Base-by-base conservation (phyloP, 2,797 vertebrate species). In the Pyrocephalus nanus region DNA sequence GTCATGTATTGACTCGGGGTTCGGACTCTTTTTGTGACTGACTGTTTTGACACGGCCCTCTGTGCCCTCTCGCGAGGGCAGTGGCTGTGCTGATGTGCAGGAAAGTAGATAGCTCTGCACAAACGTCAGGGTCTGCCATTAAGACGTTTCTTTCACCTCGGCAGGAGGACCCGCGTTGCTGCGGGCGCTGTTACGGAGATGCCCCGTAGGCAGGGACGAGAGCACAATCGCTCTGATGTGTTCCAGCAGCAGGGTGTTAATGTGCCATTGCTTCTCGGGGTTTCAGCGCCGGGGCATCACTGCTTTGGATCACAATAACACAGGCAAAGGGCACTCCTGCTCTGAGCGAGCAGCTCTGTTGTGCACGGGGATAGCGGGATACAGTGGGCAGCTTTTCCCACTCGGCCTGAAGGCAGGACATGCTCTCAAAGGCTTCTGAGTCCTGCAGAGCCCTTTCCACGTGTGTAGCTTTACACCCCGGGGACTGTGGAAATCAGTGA, bases 91-190 rank as follows among this genome's bases (percentile, higher is more conserved):
- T 95, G 96, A 92, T 82, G 58, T 61, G 80, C 64, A 96, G 94
- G 95, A 93, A 94, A 96, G 95, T 73, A n/a, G 95, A 93, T 88
- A 82, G 91, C 79, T 64, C 89, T 92, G 89, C 92, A 93, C 83
- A 92, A 92, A 82, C 50, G 73, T 92, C 96, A 93, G 82, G 71
- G 85, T 86, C 82, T 94, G 73, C 95, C 94, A 92, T 96, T 95
- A 93, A 95, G 94, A 93, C 29, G 73, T 93, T 90, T 92, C 94
- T 90, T 88, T 92, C 94, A 75, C 92, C 94, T 96, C 94, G 45
- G 94, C 92, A 84, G 85, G 87, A 85, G 92, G 22, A 91, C 51
- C 64, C 73, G 85, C 62, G 10, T 86, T 69, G 9, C 92, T 57
- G 87, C 5, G 65, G 64, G 69, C 16, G 92, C 2, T 78, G 83